phyloP scores from a whole-genome alignment of 2,797 vertebrate genomes.

The Natrix natrix region DNA sequence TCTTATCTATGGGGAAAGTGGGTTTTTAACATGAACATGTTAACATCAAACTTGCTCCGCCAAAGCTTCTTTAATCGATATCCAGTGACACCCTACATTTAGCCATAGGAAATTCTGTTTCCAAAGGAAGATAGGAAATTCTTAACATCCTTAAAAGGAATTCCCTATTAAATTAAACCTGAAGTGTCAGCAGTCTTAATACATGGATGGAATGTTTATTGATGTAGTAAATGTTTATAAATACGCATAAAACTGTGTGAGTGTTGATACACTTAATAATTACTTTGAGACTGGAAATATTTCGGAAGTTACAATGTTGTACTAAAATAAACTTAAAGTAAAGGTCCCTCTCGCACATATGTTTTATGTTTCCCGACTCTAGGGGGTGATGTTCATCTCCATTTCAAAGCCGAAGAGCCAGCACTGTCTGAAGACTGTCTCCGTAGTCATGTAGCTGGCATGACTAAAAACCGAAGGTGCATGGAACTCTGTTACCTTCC shows the following conservation, averaged over 20 bases:
- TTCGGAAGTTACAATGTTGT: neutral
- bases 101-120: neutral
- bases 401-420: too few relatives aligned
- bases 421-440: too few relatives aligned
- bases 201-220: neutral
- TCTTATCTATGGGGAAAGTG: neutral
- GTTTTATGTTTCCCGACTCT: too few relatives aligned
- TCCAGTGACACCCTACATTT: neutral
- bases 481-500: too few relatives aligned
- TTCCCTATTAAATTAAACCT: neutral
- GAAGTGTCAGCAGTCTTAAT: neutral
- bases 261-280: neutral
- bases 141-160: neutral
- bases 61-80: neutral
- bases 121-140: neutral
- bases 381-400: too few relatives aligned
- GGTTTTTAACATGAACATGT: neutral
- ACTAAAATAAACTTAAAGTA: neutral
- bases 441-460: too few relatives aligned
- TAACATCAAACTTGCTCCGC: neutral
- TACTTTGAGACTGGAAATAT: neutral
- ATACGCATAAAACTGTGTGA: neutral
- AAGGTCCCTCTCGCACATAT: too few relatives aligned
- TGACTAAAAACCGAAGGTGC: too few relatives aligned
- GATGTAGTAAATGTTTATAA: neutral